Conservation (phyloP, 2,113 vertebrate species). For the Rhynchomys soricoides region DNA sequence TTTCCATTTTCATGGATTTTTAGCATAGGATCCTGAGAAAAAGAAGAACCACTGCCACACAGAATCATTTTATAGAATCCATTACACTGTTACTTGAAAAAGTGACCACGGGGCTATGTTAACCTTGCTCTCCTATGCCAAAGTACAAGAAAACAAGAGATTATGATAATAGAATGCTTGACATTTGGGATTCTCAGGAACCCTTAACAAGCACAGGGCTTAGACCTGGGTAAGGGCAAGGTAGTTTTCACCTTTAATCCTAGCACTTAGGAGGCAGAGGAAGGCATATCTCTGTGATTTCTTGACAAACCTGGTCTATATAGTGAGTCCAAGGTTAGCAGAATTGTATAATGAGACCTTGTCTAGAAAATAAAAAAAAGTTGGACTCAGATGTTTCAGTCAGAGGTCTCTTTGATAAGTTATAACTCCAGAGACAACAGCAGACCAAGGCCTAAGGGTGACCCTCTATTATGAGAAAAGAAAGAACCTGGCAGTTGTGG, state of each 20-base stretch:
- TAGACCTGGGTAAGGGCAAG: rapidly evolving
- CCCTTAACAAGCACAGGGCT: neutral
- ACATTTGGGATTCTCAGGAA: neutral
- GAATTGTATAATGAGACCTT: neutral
- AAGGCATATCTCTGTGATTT: neutral
- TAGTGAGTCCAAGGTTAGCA: neutral
- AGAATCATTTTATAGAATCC: neutral
- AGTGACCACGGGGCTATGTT: too few relatives aligned
- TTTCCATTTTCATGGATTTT: neutral
- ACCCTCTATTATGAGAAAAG: neutral
- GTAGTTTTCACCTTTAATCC: neutral
- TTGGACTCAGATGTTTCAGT: neutral
- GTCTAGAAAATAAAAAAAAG: neutral
- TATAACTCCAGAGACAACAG: neutral
- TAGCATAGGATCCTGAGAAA: too few relatives aligned
- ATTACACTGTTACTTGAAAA: neutral
- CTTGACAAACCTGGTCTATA: neutral
- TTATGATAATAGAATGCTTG: neutral
- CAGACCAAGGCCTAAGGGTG: neutral
- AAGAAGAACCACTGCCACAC: neutral
- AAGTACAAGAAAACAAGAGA: too few relatives aligned
- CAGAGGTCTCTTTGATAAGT: neutral
- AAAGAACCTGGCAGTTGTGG: neutral
- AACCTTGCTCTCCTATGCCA: neutral
- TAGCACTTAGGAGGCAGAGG: neutral